Evolutionary conservation across 1,140 invertebrate species (phyloP).

Genomic region (Philotrypesis tridentata): DNA sequence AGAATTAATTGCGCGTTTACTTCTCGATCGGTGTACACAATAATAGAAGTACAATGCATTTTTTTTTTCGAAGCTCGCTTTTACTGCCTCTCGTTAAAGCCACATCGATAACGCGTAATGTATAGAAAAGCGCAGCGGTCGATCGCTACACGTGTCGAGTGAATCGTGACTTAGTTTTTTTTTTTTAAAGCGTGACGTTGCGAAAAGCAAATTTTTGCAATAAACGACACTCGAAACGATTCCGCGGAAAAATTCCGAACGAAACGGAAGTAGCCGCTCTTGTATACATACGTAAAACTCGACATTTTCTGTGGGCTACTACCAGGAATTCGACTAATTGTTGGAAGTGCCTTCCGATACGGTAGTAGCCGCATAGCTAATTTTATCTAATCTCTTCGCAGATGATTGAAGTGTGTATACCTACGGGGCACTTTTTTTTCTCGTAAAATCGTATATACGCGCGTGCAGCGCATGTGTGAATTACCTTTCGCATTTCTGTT

Average conservation of each 20-base stretch:
- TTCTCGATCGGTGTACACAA: background rate
- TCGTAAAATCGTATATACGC: background rate
- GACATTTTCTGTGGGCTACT: background rate
- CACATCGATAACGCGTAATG: too few relatives aligned
- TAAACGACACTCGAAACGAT: too few relatives aligned
- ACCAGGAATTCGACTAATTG: background rate
- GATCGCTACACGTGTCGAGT: too few relatives aligned
- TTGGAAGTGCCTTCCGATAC: background rate
- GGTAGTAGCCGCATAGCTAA: background rate
- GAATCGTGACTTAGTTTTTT: too few relatives aligned
- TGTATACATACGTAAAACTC: background rate
- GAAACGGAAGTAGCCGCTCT: background rate
- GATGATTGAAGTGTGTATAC: constrained; percentile 9
- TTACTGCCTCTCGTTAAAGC: too few relatives aligned
- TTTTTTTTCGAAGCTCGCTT: background rate
- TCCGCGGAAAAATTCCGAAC: background rate
- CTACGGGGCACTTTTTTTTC: background rate
- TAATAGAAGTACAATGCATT: too few relatives aligned
- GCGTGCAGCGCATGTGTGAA: background rate
- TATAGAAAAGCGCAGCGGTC: too few relatives aligned
- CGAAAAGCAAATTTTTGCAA: too few relatives aligned
- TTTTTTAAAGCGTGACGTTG: too few relatives aligned
- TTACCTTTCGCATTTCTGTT: background rate
- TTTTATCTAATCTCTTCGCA: constrained; percentile 3
- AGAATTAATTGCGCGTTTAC: background rate